phyloP scores from a whole-genome alignment of 2,113 vertebrate species.

The Anarhynchus alexandrinus region DNA sequence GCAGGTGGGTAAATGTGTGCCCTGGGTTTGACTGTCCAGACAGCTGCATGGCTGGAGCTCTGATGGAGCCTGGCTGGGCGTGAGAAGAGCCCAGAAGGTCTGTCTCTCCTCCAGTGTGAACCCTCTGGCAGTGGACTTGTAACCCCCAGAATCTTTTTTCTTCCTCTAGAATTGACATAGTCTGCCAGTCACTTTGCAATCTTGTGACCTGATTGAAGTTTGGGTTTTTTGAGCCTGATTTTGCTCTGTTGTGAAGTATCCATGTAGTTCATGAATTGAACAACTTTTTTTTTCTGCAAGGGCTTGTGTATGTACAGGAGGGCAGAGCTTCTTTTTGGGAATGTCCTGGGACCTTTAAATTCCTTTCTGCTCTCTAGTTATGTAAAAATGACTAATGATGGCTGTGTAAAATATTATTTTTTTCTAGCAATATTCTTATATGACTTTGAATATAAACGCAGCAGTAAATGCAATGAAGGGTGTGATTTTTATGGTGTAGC shows the following conservation, averaged over 20 bases:
- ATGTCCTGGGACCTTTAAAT: not conserved
- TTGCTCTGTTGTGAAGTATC: not conserved
- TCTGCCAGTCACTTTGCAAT: not conserved
- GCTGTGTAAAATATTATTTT: not conserved
- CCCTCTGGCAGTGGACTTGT: not conserved
- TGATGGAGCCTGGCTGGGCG: not conserved
- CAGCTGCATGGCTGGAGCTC: not conserved
- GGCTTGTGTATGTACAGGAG: not conserved
- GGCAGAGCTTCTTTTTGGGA: not conserved
- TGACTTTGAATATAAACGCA: not conserved
- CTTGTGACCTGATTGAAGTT: not conserved
- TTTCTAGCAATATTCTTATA: not conserved
- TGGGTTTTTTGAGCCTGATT: rapidly evolving
- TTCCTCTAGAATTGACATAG: not conserved
- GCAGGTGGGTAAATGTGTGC: not conserved
- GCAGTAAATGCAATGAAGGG: not conserved
- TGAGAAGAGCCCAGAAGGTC: not conserved
- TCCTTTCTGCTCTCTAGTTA: not conserved
- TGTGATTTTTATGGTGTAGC: not conserved
- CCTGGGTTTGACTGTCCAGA: not conserved
- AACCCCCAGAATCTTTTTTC: not conserved
- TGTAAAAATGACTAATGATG: not conserved
- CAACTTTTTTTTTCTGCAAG: not conserved
- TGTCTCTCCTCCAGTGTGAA: not conserved
- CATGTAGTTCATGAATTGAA: not conserved